Percentiles rank a stretch among this genome's conserved stretches.
These are phyloP conservation scores for Myotis daubentonii DNA, from an alignment of 2,797 vertebrate species.

Conservation along the genomic window DNA sequence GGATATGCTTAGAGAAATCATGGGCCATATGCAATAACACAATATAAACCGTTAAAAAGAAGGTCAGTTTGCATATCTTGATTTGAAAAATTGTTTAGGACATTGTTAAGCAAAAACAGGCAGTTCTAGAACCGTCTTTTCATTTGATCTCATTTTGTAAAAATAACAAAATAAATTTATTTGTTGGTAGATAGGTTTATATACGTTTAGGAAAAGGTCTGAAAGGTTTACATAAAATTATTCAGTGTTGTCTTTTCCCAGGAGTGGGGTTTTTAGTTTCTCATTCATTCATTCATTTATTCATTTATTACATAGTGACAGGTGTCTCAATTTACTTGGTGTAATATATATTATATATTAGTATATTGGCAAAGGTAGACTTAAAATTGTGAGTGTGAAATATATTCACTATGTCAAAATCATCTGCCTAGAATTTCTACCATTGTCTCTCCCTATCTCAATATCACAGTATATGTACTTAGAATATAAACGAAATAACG, in stretches of 20 bases:
- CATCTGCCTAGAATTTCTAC: neutral
- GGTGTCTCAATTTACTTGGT: neutral
- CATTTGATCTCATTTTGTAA: neutral
- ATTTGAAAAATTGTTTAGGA: neutral
- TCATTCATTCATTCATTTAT: neutral
- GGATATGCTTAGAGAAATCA: neutral
- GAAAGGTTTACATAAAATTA: neutral
- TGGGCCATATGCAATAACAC: neutral
- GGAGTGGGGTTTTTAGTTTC: neutral
- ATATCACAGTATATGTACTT: neutral
- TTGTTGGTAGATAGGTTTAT: neutral
- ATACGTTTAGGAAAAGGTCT: neutral
- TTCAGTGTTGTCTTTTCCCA: conserved; percentile 14
- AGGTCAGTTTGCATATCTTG: neutral
- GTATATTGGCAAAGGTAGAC: neutral
- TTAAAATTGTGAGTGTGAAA: neutral
- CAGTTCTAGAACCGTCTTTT: neutral
- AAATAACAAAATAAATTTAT: neutral
- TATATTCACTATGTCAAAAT: neutral
- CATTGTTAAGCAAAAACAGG: neutral
- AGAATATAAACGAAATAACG: neutral
- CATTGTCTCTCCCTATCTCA: neutral
- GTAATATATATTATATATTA: neutral
- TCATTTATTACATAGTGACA: neutral
- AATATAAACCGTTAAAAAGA: neutral